Evolutionary conservation across 2,113 vertebrate species (phyloP).

Genomic region (Chrysochloris asiatica): DNA sequence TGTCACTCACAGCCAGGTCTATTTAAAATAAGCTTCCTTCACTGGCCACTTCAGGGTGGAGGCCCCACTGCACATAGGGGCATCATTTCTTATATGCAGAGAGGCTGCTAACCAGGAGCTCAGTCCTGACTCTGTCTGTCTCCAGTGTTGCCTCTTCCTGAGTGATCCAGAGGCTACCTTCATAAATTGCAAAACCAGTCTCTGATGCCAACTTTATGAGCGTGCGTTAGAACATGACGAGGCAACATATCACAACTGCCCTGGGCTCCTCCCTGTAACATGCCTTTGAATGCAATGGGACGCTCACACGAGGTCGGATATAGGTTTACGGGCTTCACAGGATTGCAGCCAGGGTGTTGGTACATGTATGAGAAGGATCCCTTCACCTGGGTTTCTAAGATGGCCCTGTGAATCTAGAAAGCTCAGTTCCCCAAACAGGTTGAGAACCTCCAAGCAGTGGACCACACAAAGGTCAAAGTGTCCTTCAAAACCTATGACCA

Average conservation of each 20-base stretch:
- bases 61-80: too few species aligned
- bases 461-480: neutral
- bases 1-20: neutral
- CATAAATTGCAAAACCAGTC: conserved; percentile 43
- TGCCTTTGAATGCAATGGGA: neutral
- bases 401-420: neutral
- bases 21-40: neutral
- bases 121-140: neutral
- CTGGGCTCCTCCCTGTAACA: neutral
- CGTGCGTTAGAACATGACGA: neutral
- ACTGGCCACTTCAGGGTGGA: neutral
- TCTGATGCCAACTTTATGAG: conserved; percentile 59
- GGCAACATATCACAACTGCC: neutral
- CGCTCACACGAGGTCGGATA: fast-evolving
- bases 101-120: neutral
- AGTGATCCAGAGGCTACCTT: conserved; percentile 52
- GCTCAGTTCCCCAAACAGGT: neutral
- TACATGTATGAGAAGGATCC: too few species aligned
- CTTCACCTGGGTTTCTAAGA: neutral
- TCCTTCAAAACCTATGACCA: neutral
- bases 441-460: neutral
- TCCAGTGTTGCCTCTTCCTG: conserved; percentile 21
- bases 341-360: neutral
- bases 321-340: neutral
- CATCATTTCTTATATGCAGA: neutral